Conservation (phyloP, 2,888 invertebrate species). For the Eupithecia tripunctaria region DNA sequence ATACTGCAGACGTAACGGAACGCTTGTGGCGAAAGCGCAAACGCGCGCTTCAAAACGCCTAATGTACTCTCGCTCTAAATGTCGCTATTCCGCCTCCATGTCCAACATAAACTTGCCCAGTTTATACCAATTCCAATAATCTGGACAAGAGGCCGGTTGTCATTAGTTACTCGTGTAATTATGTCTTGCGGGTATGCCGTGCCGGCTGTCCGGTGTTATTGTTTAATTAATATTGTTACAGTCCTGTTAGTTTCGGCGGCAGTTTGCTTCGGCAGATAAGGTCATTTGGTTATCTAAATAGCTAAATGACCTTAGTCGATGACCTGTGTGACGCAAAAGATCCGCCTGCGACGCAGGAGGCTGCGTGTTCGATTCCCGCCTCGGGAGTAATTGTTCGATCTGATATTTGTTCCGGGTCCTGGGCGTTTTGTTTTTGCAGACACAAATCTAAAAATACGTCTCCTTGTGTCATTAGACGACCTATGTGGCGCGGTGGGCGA, state of each 20-base stretch:
- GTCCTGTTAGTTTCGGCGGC: constrained; percentile 32
- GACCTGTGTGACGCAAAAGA: too few species aligned
- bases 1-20: too few species aligned
- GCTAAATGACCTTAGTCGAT: too few species aligned
- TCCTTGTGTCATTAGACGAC: too few species aligned
- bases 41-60: neutral
- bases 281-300: neutral
- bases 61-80: neutral
- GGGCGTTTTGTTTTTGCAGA: too few species aligned
- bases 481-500: too few species aligned
- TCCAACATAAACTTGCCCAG: constrained; percentile 20
- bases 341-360: too few species aligned
- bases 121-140: constrained; percentile 35
- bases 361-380: too few species aligned
- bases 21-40: neutral
- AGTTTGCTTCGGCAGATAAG: neutral
- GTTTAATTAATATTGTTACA: constrained; percentile 47
- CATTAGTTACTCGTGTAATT: constrained; percentile 45
- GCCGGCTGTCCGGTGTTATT: constrained; percentile 39
- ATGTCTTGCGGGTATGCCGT: constrained; percentile 46
- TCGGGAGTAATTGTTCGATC: too few species aligned
- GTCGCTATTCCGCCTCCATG: neutral
- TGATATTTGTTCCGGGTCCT: too few species aligned
- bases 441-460: too few species aligned
- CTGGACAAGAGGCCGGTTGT: constrained; percentile 25